Evolutionary conservation across 2,797 vertebrate species (phyloP).

Genomic region (Amblyopsis hoosieri): DNA sequence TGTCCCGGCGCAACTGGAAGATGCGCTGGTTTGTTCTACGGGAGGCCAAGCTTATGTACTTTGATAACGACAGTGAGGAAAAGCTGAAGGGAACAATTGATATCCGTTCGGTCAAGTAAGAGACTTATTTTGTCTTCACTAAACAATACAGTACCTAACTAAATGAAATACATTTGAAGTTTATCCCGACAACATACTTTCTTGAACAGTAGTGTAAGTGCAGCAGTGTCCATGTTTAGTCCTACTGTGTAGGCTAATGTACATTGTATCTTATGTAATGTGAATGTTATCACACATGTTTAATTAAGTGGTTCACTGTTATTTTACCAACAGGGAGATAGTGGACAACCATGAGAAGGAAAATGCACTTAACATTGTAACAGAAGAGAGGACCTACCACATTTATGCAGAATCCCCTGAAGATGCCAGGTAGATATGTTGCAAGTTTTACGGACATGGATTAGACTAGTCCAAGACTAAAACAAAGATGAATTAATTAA

Average conservation of each 20-base stretch:
- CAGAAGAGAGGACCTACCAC: constrained; percentile 89
- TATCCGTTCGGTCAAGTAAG: constrained; percentile 85
- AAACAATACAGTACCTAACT: neutral
- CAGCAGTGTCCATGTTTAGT: too few relatives aligned
- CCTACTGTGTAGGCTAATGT: too few relatives aligned
- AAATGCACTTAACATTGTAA: constrained; percentile 91
- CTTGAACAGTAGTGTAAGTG: too few relatives aligned
- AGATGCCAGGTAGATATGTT: constrained; percentile 85
- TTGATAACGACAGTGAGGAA: constrained; percentile 90
- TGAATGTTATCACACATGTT: neutral
- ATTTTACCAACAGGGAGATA: constrained; percentile 79
- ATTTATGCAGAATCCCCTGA: constrained; percentile 93
- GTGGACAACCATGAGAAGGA: constrained; percentile 95
- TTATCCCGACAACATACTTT: too few relatives aligned
- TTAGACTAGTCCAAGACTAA: too few relatives aligned
- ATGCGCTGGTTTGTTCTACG: constrained; percentile 93
- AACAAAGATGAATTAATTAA: too few relatives aligned
- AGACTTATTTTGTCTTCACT: neutral
- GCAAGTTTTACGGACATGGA: too few relatives aligned
- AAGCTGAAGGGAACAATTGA: constrained; percentile 91
- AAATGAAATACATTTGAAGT: too few relatives aligned
- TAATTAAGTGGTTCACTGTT: neutral
- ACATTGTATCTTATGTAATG: too few relatives aligned
- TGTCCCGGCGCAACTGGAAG: constrained; percentile 93
- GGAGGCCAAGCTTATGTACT: constrained; percentile 90